Evolutionary conservation across 2,113 vertebrate species (phyloP), one percentile per base, ranked within the genome.

Genomic region (Arizona elegans): DNA sequence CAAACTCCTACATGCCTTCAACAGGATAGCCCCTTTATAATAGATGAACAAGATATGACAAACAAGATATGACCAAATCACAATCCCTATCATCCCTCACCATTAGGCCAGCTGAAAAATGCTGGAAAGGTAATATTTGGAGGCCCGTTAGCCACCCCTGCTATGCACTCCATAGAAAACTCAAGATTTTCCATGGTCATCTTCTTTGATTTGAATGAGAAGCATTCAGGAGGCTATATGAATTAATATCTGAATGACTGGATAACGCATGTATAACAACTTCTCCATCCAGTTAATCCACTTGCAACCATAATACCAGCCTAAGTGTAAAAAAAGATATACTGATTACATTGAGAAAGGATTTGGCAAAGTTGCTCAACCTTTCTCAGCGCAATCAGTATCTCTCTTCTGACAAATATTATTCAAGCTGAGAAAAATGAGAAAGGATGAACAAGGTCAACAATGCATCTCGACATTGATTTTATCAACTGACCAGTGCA

Each of bases 401-500:
- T 62, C 10, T 93, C 81, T 0, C 17, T 53, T 47, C 90, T 55
- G 9, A 5, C 17, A 70, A 70, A 70, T 24, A 86, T 93, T 90
- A 55, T n/a, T 8, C 85, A 86, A 7, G 50, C 15, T 62, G 23
- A 29, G 47, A 65, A 92, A 43, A 29, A 1, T 24, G 75, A 93
- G 87, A 33, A 19, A 88, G 12, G 5, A 47, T 29, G 91, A 43
- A 43, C 0, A 92, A 56, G 43, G 58, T 56, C 0, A 92, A 58
- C 50, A 59, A 47, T 54, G 7, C 88, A 89, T 50, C 3, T 0
- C 0, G 3, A 1, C 86, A 0, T 94, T 94, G n/a, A 88, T 19
- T 55, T 0, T 2, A 38, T 90, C 93, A 33, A 99, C 99, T 98
- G 90, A 99, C 99, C 99, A 99, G 97, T 93, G 99, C 99, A 89